These are phyloP conservation scores for Cryptocephalus primarius DNA, from an alignment of 2,888 invertebrate genomes.

Conservation along the genomic window DNA sequence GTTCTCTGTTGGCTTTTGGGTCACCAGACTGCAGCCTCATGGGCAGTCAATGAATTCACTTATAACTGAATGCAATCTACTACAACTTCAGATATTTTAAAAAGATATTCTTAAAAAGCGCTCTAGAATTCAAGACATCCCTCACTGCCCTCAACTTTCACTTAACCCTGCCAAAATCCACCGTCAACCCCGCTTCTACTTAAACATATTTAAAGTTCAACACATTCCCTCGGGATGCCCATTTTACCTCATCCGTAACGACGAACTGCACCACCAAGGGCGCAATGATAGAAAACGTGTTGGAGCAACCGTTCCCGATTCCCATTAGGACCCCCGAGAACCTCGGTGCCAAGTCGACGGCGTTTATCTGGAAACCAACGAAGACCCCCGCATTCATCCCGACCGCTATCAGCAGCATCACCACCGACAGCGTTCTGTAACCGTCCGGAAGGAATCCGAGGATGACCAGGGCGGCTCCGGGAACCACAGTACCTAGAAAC, in stretches of 20 bases:
- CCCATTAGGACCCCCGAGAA: constrained; percentile 79
- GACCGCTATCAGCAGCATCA: constrained; percentile 58
- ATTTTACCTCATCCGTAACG: constrained; percentile 53
- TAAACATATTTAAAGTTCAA: too few relatives aligned
- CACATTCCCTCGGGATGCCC: too few relatives aligned
- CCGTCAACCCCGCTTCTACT: too few relatives aligned
- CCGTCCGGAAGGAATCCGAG: constrained; percentile 18
- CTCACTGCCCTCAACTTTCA: too few relatives aligned
- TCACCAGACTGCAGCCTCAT: too few relatives aligned
- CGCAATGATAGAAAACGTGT: constrained; percentile 67
- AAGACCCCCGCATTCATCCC: constrained; percentile 66
- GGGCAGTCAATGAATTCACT: too few relatives aligned
- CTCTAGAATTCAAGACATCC: too few relatives aligned
- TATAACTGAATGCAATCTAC: too few relatives aligned
- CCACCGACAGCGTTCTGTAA: constrained; percentile 42
- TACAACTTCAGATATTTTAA: too few relatives aligned
- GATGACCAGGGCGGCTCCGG: constrained; percentile 18
- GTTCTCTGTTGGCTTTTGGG: too few relatives aligned
- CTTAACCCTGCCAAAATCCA: too few relatives aligned
- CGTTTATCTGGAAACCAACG: constrained; percentile 67
- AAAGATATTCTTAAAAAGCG: too few relatives aligned
- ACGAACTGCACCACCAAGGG: constrained; percentile 62
- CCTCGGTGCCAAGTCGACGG: constrained; percentile 76
- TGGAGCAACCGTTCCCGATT: constrained; percentile 70
- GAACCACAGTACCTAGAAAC: constrained; percentile 36